phyloP scores from a whole-genome alignment of 2,888 invertebrate genomes.

The Adineta ricciae region DNA sequence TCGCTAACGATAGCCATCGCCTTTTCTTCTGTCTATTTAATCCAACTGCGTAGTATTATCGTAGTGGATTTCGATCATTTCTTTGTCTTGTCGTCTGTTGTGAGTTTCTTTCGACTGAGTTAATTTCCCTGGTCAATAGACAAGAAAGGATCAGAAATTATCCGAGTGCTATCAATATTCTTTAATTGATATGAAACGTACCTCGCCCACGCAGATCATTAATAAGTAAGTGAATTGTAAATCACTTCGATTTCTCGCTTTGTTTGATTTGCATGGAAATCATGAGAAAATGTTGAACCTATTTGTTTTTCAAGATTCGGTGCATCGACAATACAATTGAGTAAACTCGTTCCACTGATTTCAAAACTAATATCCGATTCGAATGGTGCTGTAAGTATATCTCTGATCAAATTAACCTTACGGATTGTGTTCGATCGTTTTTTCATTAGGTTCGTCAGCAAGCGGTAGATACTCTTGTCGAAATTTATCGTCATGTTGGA shows the following conservation, averaged over 20 bases:
- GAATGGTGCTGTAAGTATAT: conserved; percentile 52
- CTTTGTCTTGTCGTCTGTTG: neutral
- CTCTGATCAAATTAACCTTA: no score
- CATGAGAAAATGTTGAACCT: no score
- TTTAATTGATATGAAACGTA: neutral
- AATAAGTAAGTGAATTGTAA: neutral
- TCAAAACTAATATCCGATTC: conserved; percentile 76
- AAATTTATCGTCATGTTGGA: conserved; percentile 82
- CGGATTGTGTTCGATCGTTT: neutral
- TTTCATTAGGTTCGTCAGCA: conserved; percentile 62
- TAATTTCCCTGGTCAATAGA: neutral
- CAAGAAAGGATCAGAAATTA: neutral
- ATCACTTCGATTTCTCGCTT: neutral
- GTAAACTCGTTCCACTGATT: conserved; percentile 69
- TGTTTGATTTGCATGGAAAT: no score
- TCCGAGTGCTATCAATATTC: neutral
- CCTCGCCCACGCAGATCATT: neutral
- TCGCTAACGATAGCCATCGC: neutral
- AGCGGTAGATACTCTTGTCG: conserved; percentile 71
- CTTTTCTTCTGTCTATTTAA: neutral
- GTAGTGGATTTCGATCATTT: neutral
- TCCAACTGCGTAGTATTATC: neutral
- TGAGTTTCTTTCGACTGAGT: neutral
- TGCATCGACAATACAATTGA: conserved; percentile 68
- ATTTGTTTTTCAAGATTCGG: conserved; percentile 62